phyloP scores from a whole-genome alignment of 2,113 vertebrate species.

The Tretioscincus oriximinensis region DNA sequence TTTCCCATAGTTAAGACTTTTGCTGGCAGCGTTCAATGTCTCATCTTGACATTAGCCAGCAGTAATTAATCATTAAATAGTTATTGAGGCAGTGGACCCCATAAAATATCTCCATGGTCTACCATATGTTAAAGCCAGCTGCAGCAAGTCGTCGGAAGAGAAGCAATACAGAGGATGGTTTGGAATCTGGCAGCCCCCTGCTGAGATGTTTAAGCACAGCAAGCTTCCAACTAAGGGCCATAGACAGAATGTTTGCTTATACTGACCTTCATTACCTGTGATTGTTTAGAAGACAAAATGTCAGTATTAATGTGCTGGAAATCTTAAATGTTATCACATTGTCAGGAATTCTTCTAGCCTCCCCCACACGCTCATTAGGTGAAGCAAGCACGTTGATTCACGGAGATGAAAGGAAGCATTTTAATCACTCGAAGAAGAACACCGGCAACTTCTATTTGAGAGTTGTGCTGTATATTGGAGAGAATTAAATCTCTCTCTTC shows the following conservation, averaged over 20 bases:
- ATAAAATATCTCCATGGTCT: slow-evolving; percentile 71
- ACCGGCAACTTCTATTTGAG: slow-evolving; percentile 54
- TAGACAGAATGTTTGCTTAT: slow-evolving; percentile 65
- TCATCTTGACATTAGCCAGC: slow-evolving; percentile 74
- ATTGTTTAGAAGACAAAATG: slow-evolving; percentile 75
- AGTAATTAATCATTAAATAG: slow-evolving; percentile 83
- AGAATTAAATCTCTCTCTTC: background rate
- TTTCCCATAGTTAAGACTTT: slow-evolving; percentile 72
- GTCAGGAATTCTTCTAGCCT: slow-evolving; percentile 65
- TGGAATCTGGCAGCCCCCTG: slow-evolving; percentile 66
- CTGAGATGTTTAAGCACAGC: slow-evolving; percentile 68
- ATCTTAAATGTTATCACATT: slow-evolving; percentile 73
- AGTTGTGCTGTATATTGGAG: slow-evolving; percentile 1
- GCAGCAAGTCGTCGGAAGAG: slow-evolving; percentile 66
- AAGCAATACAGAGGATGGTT: slow-evolving; percentile 59
- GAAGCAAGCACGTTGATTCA: slow-evolving; percentile 60
- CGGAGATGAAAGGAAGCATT: slow-evolving; percentile 66
- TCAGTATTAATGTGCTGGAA: slow-evolving; percentile 69
- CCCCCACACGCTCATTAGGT: slow-evolving; percentile 51
- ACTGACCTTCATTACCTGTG: slow-evolving; percentile 78
- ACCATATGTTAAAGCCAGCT: slow-evolving; percentile 81
- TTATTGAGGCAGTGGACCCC: slow-evolving; percentile 70
- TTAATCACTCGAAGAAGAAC: slow-evolving; percentile 49
- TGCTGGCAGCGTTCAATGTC: slow-evolving; percentile 68
- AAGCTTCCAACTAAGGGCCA: slow-evolving; percentile 62